Base-by-base conservation (phyloP, 2,113 vertebrate species). In the Triplophysa rosa region DNA sequence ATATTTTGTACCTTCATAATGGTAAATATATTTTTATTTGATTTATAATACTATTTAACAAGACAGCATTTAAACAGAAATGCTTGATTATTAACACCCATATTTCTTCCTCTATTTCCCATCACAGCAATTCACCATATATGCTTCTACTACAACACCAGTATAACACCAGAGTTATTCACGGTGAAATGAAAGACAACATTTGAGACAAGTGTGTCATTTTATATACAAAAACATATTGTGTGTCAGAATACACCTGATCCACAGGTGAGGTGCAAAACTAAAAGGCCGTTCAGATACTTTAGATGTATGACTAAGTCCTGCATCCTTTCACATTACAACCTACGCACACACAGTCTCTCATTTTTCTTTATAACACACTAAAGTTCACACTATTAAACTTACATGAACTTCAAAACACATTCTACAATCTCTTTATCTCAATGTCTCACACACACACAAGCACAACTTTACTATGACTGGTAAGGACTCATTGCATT, bases 121-220 rank as follows among this genome's bases (percentile, higher is more conserved):
- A 37, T 37, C 6, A 37, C 33, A 37, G 33, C 5, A 37, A 37
- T 37, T 37, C 33, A 7, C 33, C 33, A 37, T 37, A 6, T 6
- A 37, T 37, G 33, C 33, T 37, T 37, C 33, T 37, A 37, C 33
- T 37, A 37, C 33, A 37, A 37, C 33, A 7, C 5, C 5, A 7
- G 5, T 37, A 37, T 37, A 37, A 37, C 33, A 7, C 0, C 6
- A 56, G 58, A 37, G 37, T 62, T 59, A 61, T 40, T 72, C n/a
- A 33, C 33, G 23, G 40, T 42, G 54, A 73, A 73, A 73, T 73
- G 5, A 37, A 71, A 73, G 70, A 42, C n/a, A 73, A 61, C 58
- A 74, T 63, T 47, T 63, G 72, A 74, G 72, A 74, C 16, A 23
- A 63, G 40, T 47, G 72, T 74, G 23, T 74, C 58, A 74, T 17